These are phyloP conservation scores for Meda fulgida DNA, from an alignment of 2,797 vertebrate species.

Conservation along the genomic window DNA sequence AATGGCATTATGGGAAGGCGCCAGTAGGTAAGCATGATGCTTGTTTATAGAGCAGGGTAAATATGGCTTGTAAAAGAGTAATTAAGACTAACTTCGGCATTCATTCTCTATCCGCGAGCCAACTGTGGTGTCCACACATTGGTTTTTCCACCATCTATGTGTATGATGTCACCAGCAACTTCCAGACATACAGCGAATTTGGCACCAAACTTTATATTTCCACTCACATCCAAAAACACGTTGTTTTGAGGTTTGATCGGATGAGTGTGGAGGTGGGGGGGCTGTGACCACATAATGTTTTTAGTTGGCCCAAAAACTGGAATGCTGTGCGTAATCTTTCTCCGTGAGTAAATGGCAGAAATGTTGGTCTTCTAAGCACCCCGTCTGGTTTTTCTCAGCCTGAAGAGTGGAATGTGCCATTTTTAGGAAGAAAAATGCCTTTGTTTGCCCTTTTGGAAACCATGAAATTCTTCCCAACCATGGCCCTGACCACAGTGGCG, in stretches of 20 bases:
- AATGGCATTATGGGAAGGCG: conserved; percentile 16
- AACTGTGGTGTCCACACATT: background rate
- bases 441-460: conserved; percentile 56
- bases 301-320: conserved; percentile 54
- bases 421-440: conserved; percentile 66
- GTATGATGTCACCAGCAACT: conserved; percentile 69
- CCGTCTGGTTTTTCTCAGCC: conserved; percentile 54
- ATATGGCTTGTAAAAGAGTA: conserved; percentile 37
- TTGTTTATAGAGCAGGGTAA: conserved; percentile 20
- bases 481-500: conserved; percentile 69
- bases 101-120: background rate
- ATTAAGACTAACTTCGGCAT: conserved; percentile 1
- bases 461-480: conserved; percentile 55
- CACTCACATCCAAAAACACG: conserved; percentile 62
- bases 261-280: background rate
- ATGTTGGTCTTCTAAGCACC: conserved; percentile 40
- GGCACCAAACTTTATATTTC: conserved; percentile 68
- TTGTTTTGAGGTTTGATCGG: conserved; percentile 33
- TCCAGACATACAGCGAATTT: conserved; percentile 57
- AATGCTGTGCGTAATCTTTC: conserved; percentile 40
- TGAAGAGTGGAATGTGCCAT: conserved; percentile 44
- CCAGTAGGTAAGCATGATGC: conserved; percentile 17
- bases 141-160: conserved; percentile 32
- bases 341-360: conserved; percentile 42
- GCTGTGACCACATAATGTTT: conserved; percentile 53